Percentiles rank a stretch among this genome's conserved stretches.
phyloP scores from a whole-genome alignment of 2,888 invertebrate genomes.

The Iselma pallidipennis region DNA sequence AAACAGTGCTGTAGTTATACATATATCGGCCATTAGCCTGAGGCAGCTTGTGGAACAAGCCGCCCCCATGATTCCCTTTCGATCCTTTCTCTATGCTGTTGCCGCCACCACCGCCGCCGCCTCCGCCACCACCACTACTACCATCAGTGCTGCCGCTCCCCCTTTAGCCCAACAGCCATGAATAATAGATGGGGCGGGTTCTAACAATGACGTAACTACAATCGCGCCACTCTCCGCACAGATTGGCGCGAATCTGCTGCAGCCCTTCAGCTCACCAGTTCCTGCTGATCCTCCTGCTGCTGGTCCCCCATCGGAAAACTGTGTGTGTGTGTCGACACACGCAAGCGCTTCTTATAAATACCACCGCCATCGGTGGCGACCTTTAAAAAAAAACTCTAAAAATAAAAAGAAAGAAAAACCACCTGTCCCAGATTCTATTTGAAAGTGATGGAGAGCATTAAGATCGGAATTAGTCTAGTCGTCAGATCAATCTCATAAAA shows the following conservation, averaged over 20 bases:
- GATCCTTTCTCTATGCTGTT: conserved; percentile 11
- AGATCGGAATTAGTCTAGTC: conserved; percentile 7
- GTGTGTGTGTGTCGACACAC: conserved; percentile 5
- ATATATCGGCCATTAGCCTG: conserved; percentile 33
- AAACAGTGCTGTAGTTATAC: conserved; percentile 18
- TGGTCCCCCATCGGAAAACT: conserved; percentile 12
- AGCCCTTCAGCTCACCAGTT: conserved; percentile 38
- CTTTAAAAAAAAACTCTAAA: not conserved
- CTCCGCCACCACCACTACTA: conserved; percentile 22
- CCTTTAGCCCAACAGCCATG: conserved; percentile 43
- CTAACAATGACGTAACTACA: conserved; percentile 58
- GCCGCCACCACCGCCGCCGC: conserved; percentile 9
- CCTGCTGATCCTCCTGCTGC: conserved; percentile 30
- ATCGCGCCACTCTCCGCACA: conserved; percentile 53
- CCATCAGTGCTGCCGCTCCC: conserved; percentile 26
- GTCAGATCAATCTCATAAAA: conserved; percentile 43
- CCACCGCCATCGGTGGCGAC: not conserved
- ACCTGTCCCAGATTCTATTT: not conserved
- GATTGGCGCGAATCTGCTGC: conserved; percentile 49
- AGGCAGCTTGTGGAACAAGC: conserved; percentile 27
- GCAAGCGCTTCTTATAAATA: conserved; percentile 19
- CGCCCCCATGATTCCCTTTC: conserved; percentile 31
- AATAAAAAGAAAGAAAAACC: conserved; percentile 1
- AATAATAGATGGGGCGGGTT: conserved; percentile 56
- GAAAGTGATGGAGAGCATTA: not conserved